phyloP scores from a whole-genome alignment of 2,797 vertebrate genomes.

The Yasuhikotakia modesta region DNA sequence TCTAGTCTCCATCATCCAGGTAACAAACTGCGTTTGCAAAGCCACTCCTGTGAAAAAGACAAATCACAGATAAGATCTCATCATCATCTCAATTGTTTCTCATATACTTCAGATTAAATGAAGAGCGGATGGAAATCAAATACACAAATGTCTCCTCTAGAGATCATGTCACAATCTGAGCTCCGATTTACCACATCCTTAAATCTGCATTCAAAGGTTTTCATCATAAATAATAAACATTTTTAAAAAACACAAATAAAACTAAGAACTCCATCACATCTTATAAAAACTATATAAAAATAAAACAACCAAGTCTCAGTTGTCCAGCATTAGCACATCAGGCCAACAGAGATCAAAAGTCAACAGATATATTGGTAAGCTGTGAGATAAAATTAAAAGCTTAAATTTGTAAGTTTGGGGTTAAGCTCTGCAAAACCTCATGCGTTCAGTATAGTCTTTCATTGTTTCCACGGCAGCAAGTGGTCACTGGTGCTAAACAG shows the following conservation, averaged over 20 bases:
- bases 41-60: not conserved
- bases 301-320: constrained; percentile 2
- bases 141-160: too few species aligned
- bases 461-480: not conserved
- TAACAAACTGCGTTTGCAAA: not conserved
- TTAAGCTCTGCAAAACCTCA: constrained; percentile 17
- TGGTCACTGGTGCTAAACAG: constrained; percentile 21
- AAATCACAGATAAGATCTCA: not conserved
- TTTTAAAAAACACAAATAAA: not conserved
- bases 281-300: too few species aligned
- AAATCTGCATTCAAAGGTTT: too few species aligned
- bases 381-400: constrained; percentile 13
- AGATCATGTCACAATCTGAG: not conserved
- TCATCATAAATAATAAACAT: too few species aligned
- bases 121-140: not conserved
- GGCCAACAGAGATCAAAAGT: not conserved
- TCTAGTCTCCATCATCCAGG: not conserved
- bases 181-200: not conserved
- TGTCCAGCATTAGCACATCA: constrained; percentile 20
- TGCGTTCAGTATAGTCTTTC: not conserved
- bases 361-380: not conserved
- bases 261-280: too few species aligned
- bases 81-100: not conserved
- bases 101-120: not conserved
- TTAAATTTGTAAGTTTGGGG: not conserved